Percentiles rank a stretch among this genome's conserved stretches.
These are phyloP conservation scores for Drosophila cardini DNA, from an alignment of 1,140 invertebrate species.

Conservation along the genomic window DNA sequence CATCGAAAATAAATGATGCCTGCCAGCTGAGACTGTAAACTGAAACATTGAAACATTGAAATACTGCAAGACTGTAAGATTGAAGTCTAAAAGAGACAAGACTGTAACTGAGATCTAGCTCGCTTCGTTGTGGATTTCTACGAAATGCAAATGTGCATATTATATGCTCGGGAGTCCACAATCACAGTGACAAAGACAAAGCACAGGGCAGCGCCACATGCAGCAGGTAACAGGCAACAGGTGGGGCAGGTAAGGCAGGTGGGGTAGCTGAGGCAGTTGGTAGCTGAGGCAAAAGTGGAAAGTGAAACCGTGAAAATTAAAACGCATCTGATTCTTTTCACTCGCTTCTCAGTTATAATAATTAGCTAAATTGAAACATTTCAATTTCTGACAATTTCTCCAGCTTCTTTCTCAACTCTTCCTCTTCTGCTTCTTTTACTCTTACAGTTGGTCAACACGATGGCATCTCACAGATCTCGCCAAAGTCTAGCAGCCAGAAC, in stretches of 20 bases:
- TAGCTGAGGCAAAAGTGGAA: slow-evolving; percentile 41
- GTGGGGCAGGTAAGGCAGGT: neutral
- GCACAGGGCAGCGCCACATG: slow-evolving; percentile 36
- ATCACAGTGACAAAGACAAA: slow-evolving; percentile 64
- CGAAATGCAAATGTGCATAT: slow-evolving; percentile 69
- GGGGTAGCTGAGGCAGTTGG: slow-evolving; percentile 2
- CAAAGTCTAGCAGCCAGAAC: slow-evolving; percentile 71
- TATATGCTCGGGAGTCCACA: slow-evolving; percentile 12
- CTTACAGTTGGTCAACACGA: slow-evolving; percentile 72
- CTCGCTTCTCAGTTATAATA: slow-evolving; percentile 18
- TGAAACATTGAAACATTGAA: neutral
- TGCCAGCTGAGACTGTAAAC: slow-evolving; percentile 44
- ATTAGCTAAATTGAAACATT: slow-evolving; percentile 40
- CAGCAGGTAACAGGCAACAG: slow-evolving; percentile 33
- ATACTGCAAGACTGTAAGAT: slow-evolving; percentile 14
- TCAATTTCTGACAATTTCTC: slow-evolving; percentile 36
- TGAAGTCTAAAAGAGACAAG: slow-evolving; percentile 36
- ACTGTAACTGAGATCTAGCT: slow-evolving; percentile 41
- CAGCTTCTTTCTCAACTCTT: neutral
- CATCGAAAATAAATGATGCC: slow-evolving; percentile 80
- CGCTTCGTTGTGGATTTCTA: slow-evolving; percentile 37
- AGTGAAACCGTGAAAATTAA: slow-evolving; percentile 58
- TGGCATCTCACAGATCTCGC: slow-evolving; percentile 80
- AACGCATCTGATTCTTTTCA: slow-evolving; percentile 44
- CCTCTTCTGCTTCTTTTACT: neutral